Conservation (phyloP, 2,888 invertebrate species). For the Cheilosia pagana region DNA sequence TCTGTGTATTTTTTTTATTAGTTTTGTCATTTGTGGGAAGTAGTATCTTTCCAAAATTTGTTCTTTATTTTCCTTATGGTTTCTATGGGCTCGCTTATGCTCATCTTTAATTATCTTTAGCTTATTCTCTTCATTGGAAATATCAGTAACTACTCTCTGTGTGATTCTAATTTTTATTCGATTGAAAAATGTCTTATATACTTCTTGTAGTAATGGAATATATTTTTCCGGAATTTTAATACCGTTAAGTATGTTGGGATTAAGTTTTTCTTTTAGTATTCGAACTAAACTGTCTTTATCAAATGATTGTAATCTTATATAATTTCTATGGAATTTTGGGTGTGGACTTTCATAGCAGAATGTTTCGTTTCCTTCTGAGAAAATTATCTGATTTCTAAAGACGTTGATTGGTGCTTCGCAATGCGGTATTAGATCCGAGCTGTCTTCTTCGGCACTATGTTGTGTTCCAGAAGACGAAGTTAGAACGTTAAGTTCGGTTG, state of each 20-base stretch:
- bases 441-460: too few relatives aligned
- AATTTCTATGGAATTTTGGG: slow-evolving; percentile 26
- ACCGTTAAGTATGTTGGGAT: slow-evolving; percentile 27
- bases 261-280: slow-evolving; percentile 50
- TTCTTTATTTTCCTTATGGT: slow-evolving; percentile 5
- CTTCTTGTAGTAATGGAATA: slow-evolving; percentile 45
- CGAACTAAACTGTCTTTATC: slow-evolving; percentile 19
- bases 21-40: slow-evolving; percentile 30
- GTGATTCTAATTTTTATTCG: background rate
- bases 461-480: background rate
- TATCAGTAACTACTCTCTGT: slow-evolving; percentile 32
- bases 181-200: slow-evolving; percentile 27
- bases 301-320: slow-evolving; percentile 20
- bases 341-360: slow-evolving; percentile 46
- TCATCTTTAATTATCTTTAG: slow-evolving; percentile 19
- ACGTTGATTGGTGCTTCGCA: slow-evolving; percentile 51
- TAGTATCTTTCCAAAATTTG: slow-evolving; percentile 28
- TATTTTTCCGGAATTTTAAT: slow-evolving; percentile 22
- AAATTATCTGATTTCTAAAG: slow-evolving; percentile 53
- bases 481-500: slow-evolving; percentile 10
- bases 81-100: slow-evolving; percentile 1
- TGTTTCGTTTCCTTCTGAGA: too few relatives aligned
- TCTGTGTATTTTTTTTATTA: slow-evolving; percentile 18
- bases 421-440: slow-evolving; percentile 28
- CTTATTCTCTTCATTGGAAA: slow-evolving; percentile 8